Conservation (phyloP, 2,113 vertebrate species). For the Cairina moschata region DNA sequence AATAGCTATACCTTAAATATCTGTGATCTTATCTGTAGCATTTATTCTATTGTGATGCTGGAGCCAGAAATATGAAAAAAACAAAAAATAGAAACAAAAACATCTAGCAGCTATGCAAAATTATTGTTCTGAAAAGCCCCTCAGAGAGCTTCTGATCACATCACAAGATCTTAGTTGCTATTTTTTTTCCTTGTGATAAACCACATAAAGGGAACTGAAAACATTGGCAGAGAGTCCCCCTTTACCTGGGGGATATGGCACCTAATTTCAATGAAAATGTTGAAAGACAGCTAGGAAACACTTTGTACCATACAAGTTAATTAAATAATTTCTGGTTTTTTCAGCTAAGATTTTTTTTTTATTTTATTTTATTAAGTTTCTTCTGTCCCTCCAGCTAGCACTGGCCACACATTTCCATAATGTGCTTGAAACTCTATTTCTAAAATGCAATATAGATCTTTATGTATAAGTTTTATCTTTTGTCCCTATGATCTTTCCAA, state of each 20-base stretch:
- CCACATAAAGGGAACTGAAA: not conserved
- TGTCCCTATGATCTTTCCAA: not conserved
- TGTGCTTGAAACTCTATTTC: not conserved
- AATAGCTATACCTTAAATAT: not conserved
- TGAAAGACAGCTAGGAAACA: not conserved
- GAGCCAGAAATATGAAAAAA: not conserved
- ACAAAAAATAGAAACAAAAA: not conserved
- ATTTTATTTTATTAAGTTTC: not conserved
- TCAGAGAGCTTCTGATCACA: not conserved
- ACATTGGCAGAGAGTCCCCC: not conserved
- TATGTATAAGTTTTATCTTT: not conserved
- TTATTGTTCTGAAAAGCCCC: not conserved
- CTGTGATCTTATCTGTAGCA: not conserved
- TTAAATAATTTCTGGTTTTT: not conserved
- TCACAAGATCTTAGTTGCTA: not conserved
- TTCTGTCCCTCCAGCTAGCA: not conserved
- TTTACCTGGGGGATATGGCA: not conserved
- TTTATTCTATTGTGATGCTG: not conserved
- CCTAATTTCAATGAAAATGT: not conserved
- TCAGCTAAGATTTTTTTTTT: not conserved
- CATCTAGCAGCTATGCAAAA: not conserved
- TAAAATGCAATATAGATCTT: not conserved
- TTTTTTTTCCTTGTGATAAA: not conserved
- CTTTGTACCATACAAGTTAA: not conserved
- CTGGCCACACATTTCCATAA: not conserved